Evolutionary conservation across 1,140 invertebrate genomes (phyloP).

Genomic region (Scaptodrosophila lebanonensis): DNA sequence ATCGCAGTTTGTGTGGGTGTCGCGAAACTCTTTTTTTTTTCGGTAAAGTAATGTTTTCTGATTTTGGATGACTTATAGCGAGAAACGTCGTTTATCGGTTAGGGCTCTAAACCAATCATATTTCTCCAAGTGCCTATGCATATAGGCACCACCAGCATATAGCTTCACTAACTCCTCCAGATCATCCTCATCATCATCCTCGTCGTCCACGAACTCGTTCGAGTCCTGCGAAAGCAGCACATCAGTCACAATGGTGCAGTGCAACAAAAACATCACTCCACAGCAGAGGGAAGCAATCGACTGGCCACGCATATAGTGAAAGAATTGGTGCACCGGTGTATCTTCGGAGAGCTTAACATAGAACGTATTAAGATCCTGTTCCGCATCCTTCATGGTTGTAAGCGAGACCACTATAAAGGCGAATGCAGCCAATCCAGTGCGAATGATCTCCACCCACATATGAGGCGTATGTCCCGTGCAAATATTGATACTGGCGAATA

Average conservation of each 20-base stretch:
- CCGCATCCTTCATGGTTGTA: conserved; percentile 19
- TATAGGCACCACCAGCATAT: conserved; percentile 8
- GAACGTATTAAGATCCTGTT: background rate
- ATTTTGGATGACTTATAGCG: background rate
- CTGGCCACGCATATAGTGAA: conserved; percentile 6
- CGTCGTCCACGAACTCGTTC: too few relatives aligned
- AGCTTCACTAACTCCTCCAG: background rate
- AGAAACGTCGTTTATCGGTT: conserved; percentile 18
- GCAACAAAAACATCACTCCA: conserved; percentile 8
- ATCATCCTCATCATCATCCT: background rate
- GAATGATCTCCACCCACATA: conserved; percentile 16
- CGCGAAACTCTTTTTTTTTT: too few relatives aligned
- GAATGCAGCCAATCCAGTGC: background rate
- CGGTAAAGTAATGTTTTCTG: too few relatives aligned
- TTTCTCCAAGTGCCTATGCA: background rate
- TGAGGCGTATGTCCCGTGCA: conserved; percentile 9
- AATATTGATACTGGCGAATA: conserved; percentile 24
- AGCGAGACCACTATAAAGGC: conserved; percentile 6
- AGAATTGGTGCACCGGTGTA: conserved; percentile 5
- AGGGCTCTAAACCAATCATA: conserved; percentile 14
- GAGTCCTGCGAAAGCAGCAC: conserved; percentile 1
- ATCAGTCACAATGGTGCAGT: conserved; percentile 17
- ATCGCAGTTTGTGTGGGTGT: too few relatives aligned
- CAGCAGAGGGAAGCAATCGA: conserved; percentile 20
- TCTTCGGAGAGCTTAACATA: background rate